Evolutionary conservation across 2,888 invertebrate species (phyloP), one percentile per base, ranked within the genome.

Genomic region (Brachypterus glaber): DNA sequence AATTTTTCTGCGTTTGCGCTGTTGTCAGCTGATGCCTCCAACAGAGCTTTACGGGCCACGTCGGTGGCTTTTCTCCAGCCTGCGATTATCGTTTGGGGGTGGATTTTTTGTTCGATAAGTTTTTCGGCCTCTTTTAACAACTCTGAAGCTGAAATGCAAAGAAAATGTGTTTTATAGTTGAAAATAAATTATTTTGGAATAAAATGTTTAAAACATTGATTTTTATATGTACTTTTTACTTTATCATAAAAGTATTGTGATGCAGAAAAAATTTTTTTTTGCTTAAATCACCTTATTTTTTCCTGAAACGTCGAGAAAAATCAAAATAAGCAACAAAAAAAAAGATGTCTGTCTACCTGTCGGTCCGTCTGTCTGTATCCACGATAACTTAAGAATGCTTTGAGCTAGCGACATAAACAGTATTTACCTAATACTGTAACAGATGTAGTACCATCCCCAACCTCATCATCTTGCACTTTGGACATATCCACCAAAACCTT

Each of bases 401-500:
- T n/a, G n/a, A n/a, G n/a, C n/a, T n/a, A n/a, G n/a, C n/a, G n/a
- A n/a, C n/a, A 29, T 29, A 8, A 31, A n/a, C 4, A 21, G 9
- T 16, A 54, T 61, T 49, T 63, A 82, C 82, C 82, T 46, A 82
- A 68, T 27, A 95, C 97, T 36, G 96, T 92, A 1, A 99, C 98
- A 1, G 97, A 97, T 26, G 98, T 99, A n/a, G 98, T 99, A 9
- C 98, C 98, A 76, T 99, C 98, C 30, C 98, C 98, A 41, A 98
- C 97, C 74, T 98, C 98, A 62, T 93, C 93, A 69, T 98, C 98
- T 63, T 98, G 98, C 2, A 93, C 93, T 67, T 89, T 87, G 9
- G 97, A 89, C 80, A 98, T 96, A 52, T 98, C 93, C n/a, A 98
- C 95, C 33, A 98, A 73, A 56, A 98, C 90, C 69, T 98, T 99